Percentiles rank a stretch among this genome's conserved stretches.
Conservation (phyloP, 2,888 invertebrate species). For the Chironomus tentans region DNA sequence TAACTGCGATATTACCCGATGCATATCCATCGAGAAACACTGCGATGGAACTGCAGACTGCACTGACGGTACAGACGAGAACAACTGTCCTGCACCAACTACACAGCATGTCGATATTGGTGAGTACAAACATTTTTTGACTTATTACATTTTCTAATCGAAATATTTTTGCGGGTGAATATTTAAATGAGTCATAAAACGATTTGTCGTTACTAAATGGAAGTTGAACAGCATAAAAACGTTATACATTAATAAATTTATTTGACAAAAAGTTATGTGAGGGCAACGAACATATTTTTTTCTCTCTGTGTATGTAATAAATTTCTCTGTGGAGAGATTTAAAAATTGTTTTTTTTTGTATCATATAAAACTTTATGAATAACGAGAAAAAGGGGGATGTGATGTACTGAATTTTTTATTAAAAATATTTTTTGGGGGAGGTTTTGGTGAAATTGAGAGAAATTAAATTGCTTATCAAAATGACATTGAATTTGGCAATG, state of each 20-base stretch:
- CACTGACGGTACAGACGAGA: conserved; percentile 42
- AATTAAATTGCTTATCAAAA: no score
- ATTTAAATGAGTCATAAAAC: neutral
- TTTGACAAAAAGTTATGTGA: neutral
- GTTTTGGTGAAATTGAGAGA: no score
- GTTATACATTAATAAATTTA: no score
- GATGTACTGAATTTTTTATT: no score
- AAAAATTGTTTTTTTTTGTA: neutral
- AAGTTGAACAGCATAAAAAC: neutral
- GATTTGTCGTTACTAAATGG: neutral
- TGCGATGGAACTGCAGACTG: conserved; percentile 56
- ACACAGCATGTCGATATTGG: neutral
- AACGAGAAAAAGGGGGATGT: no score
- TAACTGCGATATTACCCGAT: conserved; percentile 52
- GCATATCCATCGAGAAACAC: conserved; percentile 46
- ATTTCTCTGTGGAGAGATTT: neutral
- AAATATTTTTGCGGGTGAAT: neutral
- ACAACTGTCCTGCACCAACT: conserved; percentile 4
- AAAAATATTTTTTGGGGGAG: no score
- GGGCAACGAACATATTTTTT: neutral
- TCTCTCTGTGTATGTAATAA: neutral
- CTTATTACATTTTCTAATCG: neutral
- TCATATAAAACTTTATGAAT: no score
- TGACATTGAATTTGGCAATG: no score
- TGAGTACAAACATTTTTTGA: neutral